Base-by-base conservation (phyloP, 2,113 vertebrate genomes). In the Urocynchramus pylzowi region DNA sequence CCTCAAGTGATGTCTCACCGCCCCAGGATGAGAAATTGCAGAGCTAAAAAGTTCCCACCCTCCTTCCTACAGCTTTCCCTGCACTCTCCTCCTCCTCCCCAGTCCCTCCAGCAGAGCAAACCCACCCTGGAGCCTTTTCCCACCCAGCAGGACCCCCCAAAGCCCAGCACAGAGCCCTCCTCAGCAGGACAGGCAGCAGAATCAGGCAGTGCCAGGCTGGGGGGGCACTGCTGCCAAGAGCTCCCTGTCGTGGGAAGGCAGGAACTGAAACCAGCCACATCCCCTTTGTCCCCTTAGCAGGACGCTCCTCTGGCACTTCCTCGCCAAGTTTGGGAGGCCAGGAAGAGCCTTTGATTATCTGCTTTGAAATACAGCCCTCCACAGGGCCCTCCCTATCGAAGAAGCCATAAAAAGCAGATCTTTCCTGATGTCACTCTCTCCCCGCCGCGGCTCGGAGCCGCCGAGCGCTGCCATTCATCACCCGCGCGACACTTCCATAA, bases 381-480 rank as follows among this genome's bases (percentile, higher is more conserved):
- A 1, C 93, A 97, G 96, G 80, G 68, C 77, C 90, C 87, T 96
- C 84, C 92, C 96, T 93, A 75, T 94, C 69, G 95, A 91, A 93
- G 92, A 60, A 97, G 19, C 86, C 94, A 95, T 97, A 96, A 97
- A 96, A 96, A 90, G 79, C 86, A 96, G 93, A 94, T 92, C 94
- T 96, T 88, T 94, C 87, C 94, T 97, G 91, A 93, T 93, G 92
- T 91, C 95, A 79, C 93, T 95, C 96, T 90, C 92, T 61, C 88
- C 94, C 87, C 70, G 65, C 90, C 4, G 89, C 68, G 92, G 85
- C 94, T 76, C 26, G 88, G 94, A 88, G 80, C 96, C 53, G 6
- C 84, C 9, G 90, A 91, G 89, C 78, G 0, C 86, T 84, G 82
- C 97, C 89, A 96, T 97, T 79, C 91, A 97, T 97, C 97, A 97